phyloP scores from a whole-genome alignment of 1,140 invertebrate genomes.

The Teleopsis dalmanni region DNA sequence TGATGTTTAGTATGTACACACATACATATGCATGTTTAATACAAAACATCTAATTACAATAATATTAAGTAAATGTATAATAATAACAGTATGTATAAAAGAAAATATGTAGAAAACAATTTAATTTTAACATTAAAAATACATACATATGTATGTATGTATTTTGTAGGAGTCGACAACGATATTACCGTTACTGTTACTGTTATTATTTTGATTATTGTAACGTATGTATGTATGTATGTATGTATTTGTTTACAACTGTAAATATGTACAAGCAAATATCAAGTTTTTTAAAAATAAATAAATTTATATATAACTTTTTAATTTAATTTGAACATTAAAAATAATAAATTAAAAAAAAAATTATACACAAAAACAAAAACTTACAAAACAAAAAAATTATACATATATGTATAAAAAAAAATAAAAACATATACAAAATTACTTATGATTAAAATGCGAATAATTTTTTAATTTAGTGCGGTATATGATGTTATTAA shows the following conservation, averaged over 20 bases:
- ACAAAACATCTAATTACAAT: too few species aligned
- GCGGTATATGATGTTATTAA: too few species aligned
- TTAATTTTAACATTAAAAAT: neutral
- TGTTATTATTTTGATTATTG: neutral
- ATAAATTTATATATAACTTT: too few species aligned
- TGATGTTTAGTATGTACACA: neutral
- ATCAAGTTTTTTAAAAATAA: too few species aligned
- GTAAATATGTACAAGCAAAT: neutral
- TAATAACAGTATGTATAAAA: neutral
- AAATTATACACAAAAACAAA: neutral
- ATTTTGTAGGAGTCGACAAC: neutral
- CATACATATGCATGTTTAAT: neutral
- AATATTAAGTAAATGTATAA: neutral
- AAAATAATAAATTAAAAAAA: neutral
- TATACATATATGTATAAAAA: neutral
- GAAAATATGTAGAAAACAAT: neutral
- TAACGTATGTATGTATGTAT: neutral
- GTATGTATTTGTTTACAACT: neutral
- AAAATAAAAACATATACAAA: too few species aligned
- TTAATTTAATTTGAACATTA: neutral
- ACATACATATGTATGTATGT: neutral
- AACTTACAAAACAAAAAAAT: neutral
- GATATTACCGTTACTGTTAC: neutral
- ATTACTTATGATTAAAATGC: too few species aligned
- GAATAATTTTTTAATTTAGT: too few species aligned